Evolutionary conservation across 2,888 invertebrate species (phyloP).

Genomic region (Antheraea yamamai): DNA sequence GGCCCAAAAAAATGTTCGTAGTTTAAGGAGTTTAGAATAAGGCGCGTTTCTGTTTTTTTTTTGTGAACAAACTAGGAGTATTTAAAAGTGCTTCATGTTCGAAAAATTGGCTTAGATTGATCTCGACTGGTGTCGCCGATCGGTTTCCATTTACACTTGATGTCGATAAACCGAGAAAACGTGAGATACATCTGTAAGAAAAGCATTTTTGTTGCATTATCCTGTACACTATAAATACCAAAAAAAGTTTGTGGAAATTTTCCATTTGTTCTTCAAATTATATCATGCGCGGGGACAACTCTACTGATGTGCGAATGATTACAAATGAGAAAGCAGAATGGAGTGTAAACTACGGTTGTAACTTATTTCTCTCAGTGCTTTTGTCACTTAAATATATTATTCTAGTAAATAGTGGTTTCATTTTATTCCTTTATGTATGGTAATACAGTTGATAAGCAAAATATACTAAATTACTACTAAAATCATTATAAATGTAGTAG

Average conservation of each 20-base stretch:
- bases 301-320: background rate
- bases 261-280: background rate
- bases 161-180: background rate
- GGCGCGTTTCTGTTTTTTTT: too few relatives aligned
- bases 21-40: too few relatives aligned
- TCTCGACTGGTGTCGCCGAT: too few relatives aligned
- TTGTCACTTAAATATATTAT: constrained; percentile 8
- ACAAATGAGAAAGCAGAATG: background rate
- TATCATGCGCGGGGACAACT: background rate
- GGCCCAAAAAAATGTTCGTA: too few relatives aligned
- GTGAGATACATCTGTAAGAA: background rate
- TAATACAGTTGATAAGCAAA: too few relatives aligned
- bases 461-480: too few relatives aligned
- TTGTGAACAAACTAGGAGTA: too few relatives aligned
- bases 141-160: background rate
- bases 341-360: background rate
- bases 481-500: too few relatives aligned
- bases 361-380: constrained; percentile 14
- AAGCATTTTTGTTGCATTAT: background rate
- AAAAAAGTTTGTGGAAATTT: too few relatives aligned
- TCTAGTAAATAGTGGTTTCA: constrained; percentile 1
- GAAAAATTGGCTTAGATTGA: too few relatives aligned
- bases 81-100: too few relatives aligned
- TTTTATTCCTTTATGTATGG: background rate
- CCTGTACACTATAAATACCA: too few relatives aligned